Percentiles rank a stretch among this genome's conserved stretches.
These are phyloP conservation scores for Lethocerus indicus DNA, from an alignment of 1,140 invertebrate genomes.

Conservation along the genomic window DNA sequence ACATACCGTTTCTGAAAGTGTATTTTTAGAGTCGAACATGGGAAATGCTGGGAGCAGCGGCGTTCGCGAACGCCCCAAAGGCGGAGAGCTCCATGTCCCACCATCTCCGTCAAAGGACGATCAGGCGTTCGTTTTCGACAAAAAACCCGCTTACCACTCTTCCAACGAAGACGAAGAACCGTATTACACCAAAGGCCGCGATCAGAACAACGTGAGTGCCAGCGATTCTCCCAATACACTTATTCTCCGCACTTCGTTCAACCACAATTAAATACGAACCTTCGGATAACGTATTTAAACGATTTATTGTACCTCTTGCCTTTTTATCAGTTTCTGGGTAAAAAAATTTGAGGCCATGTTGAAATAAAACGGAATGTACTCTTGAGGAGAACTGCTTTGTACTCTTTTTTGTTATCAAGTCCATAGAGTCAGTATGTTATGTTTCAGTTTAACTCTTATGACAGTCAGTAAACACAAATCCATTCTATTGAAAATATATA, in stretches of 20 bases:
- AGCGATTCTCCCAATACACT: no score
- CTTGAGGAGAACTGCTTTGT: no score
- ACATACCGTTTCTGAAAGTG: no score
- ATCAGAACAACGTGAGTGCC: conserved; percentile 3
- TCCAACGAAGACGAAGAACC: conserved; percentile 67
- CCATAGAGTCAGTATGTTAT: no score
- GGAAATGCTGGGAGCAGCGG: conserved; percentile 55
- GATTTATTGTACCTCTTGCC: conserved; percentile 5
- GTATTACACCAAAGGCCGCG: conserved; percentile 46
- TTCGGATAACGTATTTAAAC: background rate
- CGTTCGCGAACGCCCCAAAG: conserved; percentile 43
- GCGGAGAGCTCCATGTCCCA: conserved; percentile 35
- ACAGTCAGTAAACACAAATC: no score
- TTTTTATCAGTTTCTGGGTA: conserved; percentile 1
- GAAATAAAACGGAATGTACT: no score
- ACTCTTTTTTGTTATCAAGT: no score
- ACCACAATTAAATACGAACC: background rate
- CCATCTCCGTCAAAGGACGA: conserved; percentile 53
- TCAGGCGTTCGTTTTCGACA: conserved; percentile 64
- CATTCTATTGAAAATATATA: no score
- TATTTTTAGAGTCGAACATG: conserved; percentile 29
- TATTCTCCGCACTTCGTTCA: no score
- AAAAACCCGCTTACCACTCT: conserved; percentile 44
- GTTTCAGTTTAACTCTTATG: no score
- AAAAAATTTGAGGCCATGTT: no score